Conservation (phyloP, 1,140 invertebrate genomes). For the Drosophila takahashii region DNA sequence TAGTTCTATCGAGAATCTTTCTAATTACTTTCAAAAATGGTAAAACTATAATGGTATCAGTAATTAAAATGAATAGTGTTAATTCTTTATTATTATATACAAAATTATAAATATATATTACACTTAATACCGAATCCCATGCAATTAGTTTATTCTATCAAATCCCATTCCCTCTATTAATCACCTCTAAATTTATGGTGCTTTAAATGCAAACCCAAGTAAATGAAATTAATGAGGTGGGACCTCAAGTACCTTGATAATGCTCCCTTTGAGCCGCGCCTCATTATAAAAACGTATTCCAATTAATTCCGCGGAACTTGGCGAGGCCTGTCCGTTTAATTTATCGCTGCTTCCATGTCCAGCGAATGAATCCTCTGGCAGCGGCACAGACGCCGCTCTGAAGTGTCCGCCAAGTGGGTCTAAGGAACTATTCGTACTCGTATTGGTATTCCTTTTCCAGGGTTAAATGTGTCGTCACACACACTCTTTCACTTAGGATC, state of each 20-base stretch:
- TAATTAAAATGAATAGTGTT: too few species aligned
- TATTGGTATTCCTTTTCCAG: conserved; percentile 21
- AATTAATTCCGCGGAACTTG: conserved; percentile 30
- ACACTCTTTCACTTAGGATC: conserved; percentile 8
- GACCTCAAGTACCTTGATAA: conserved; percentile 6
- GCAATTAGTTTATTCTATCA: not conserved
- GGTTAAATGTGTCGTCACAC: conserved; percentile 57
- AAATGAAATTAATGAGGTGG: conserved; percentile 11
- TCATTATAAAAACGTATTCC: conserved; percentile 35
- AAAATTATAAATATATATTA: not conserved
- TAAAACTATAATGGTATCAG: too few species aligned
- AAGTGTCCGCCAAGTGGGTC: conserved; percentile 42
- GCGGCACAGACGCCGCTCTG: conserved; percentile 17
- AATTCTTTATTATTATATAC: too few species aligned
- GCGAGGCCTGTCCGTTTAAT: conserved; percentile 32
- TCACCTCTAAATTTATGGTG: not conserved
- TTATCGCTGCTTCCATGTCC: conserved; percentile 16
- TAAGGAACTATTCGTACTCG: conserved; percentile 11
- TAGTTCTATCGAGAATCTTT: too few species aligned
- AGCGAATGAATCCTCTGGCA: conserved; percentile 27
- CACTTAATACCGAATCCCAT: not conserved
- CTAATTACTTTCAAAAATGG: too few species aligned
- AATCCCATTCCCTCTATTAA: not conserved
- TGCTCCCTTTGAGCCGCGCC: not conserved
- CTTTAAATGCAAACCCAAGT: not conserved